Conservation (phyloP, 2,113 vertebrate genomes). For the Callorhinus ursinus region DNA sequence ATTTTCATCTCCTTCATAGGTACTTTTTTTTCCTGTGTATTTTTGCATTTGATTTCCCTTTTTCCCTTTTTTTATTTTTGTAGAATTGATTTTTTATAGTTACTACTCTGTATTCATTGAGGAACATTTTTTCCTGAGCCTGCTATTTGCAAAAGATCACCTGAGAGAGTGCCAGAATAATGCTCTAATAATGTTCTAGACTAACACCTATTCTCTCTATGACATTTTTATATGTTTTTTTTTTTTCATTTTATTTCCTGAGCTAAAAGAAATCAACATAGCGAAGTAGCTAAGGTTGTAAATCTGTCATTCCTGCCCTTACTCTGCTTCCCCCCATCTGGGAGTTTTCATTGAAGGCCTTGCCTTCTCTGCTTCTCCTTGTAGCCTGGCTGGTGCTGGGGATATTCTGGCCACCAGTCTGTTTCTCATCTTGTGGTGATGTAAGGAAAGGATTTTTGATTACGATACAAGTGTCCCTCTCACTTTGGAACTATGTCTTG, state of each 20-base stretch:
- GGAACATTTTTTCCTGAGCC: not conserved
- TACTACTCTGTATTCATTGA: not conserved
- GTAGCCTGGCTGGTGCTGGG: not conserved
- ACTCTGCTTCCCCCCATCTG: not conserved
- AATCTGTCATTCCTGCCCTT: not conserved
- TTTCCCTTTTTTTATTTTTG: not conserved
- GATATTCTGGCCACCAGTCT: not conserved
- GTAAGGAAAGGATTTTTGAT: not conserved
- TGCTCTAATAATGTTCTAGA: not conserved
- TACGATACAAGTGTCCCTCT: not conserved
- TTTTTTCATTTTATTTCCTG: not conserved
- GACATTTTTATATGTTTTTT: not conserved
- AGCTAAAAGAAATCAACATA: not conserved
- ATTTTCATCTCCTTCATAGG: not conserved
- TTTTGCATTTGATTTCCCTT: not conserved
- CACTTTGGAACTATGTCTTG: not conserved
- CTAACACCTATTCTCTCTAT: not conserved
- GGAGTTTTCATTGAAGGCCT: constrained; percentile 13
- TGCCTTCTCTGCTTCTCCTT: not conserved
- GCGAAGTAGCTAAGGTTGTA: not conserved
- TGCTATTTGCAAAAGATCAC: not conserved
- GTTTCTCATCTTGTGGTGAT: not conserved
- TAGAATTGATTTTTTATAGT: not conserved
- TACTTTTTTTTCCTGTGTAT: not conserved
- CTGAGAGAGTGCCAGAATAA: not conserved